Percentiles rank a stretch among this genome's conserved stretches.
Conservation (phyloP, 2,113 vertebrate genomes). For the Apteryx mantelli region DNA sequence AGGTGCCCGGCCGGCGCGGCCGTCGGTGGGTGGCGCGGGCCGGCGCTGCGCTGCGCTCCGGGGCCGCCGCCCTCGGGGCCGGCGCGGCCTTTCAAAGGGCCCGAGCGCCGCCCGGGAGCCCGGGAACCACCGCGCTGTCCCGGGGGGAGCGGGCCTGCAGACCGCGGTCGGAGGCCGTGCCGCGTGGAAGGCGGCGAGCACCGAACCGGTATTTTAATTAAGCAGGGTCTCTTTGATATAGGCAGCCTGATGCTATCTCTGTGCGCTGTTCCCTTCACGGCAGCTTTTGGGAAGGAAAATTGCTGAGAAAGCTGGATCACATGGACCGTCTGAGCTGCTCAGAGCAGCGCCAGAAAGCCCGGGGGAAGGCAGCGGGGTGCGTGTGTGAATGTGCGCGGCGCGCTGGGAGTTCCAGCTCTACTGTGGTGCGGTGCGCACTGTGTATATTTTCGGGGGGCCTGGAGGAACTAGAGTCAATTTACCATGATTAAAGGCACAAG, state of each 20-base stretch:
- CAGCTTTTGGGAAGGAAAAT: constrained; percentile 34
- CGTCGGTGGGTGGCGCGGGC: too few relatives aligned
- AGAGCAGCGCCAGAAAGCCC: constrained; percentile 17
- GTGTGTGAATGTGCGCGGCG: not conserved
- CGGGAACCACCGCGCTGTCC: not conserved
- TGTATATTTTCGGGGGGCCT: constrained; percentile 41
- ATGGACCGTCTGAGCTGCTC: not conserved
- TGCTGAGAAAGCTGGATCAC: constrained; percentile 36
- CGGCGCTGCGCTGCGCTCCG: too few relatives aligned
- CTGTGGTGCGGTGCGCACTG: not conserved
- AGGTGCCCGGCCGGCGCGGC: too few relatives aligned
- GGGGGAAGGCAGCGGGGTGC: not conserved
- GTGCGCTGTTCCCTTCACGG: not conserved
- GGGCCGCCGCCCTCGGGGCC: not conserved
- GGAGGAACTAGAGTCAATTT: constrained; percentile 54
- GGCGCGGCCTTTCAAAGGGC: not conserved
- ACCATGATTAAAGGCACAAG: constrained; percentile 64
- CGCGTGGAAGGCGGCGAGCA: not conserved
- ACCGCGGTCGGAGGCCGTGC: not conserved
- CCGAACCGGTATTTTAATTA: constrained; percentile 42
- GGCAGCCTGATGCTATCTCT: constrained; percentile 42
- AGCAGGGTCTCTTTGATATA: constrained; percentile 31
- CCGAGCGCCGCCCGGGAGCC: not conserved
- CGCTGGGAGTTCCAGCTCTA: not conserved
- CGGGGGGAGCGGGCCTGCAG: not conserved